Percentiles rank a stretch among this genome's conserved stretches.
Conservation (phyloP, 2,888 invertebrate genomes). For the Callinectes sapidus region DNA sequence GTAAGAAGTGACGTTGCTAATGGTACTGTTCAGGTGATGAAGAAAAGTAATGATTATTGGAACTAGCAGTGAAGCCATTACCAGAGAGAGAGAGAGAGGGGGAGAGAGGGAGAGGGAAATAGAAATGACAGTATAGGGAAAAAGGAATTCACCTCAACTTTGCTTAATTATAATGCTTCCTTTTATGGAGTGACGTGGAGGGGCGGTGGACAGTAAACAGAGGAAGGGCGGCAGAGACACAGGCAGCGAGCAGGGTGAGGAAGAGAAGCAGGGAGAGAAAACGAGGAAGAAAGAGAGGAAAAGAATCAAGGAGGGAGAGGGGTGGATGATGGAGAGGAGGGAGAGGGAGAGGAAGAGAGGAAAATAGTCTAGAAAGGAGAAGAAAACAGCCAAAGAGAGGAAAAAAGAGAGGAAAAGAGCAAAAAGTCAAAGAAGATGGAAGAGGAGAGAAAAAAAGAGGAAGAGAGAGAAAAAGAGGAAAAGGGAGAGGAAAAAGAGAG, state of each 20-base stretch:
- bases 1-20: neutral
- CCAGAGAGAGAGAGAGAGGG: neutral
- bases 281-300: neutral
- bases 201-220: neutral
- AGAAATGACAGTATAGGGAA: neutral
- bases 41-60: neutral
- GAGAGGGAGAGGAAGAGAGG: no score
- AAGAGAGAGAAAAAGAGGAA: neutral
- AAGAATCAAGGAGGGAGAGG: neutral
- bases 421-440: no score
- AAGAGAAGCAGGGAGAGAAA: neutral
- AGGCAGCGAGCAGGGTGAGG: neutral
- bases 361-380: no score
- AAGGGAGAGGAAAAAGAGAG: no score
- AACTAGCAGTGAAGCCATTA: neutral
- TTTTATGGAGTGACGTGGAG: neutral
- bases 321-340: neutral
- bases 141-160: neutral
- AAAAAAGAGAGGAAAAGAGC: no score
- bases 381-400: no score
- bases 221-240: neutral
- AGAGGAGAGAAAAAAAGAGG: neutral
- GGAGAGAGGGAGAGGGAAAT: neutral
- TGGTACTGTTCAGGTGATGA: neutral
- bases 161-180: neutral